Conservation (phyloP, 2,797 vertebrate genomes). For the Enoplosus armatus region DNA sequence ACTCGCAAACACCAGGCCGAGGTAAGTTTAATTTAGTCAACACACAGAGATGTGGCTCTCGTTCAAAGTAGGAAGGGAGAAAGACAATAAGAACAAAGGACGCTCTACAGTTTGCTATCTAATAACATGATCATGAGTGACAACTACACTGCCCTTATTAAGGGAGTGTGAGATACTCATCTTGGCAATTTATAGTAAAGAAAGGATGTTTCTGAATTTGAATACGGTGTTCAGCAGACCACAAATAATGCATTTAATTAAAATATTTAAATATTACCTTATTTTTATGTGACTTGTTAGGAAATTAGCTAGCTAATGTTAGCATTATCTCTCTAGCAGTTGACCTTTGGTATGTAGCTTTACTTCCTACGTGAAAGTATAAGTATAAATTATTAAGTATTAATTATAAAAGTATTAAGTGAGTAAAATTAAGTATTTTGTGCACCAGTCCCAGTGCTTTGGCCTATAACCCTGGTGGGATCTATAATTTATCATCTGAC, state of each 20-base stretch:
- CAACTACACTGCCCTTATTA: constrained; percentile 50
- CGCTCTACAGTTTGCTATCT: constrained; percentile 52
- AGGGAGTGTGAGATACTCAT: constrained; percentile 52
- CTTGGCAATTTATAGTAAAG: constrained; percentile 43
- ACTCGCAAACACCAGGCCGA: constrained; percentile 33
- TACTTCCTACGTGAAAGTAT: neutral
- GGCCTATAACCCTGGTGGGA: neutral
- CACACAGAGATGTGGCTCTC: constrained; percentile 54
- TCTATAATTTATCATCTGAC: constrained; percentile 4
- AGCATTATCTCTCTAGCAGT: neutral
- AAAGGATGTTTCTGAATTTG: constrained; percentile 38
- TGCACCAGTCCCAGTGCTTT: constrained; percentile 4
- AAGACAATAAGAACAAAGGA: constrained; percentile 49
- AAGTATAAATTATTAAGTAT: too few relatives aligned
- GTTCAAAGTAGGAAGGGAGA: constrained; percentile 47
- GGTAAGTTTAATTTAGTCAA: constrained; percentile 59
- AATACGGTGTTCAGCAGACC: constrained; percentile 39
- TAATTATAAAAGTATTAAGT: too few relatives aligned
- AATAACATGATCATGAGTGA: constrained; percentile 64
- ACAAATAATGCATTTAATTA: constrained; percentile 11
- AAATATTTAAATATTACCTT: too few relatives aligned
- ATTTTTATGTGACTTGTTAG: too few relatives aligned
- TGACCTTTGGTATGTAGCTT: neutral
- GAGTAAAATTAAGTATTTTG: too few relatives aligned
- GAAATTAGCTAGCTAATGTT: neutral